Conservation (phyloP, 1,140 invertebrate species). For the Pogonus chalceus region DNA sequence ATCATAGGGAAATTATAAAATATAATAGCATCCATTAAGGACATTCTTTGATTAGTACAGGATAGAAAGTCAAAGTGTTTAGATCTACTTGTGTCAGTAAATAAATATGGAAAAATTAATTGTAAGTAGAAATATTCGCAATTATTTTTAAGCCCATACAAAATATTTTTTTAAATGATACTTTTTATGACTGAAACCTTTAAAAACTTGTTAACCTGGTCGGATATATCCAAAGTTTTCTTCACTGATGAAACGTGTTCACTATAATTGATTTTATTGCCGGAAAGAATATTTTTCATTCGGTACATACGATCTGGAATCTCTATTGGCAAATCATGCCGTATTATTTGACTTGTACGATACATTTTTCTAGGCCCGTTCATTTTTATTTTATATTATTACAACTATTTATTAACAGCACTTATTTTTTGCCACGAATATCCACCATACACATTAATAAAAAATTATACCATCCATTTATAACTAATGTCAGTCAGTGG, state of each 20-base stretch:
- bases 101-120: neutral
- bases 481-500: too few species aligned
- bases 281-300: constrained; percentile 47
- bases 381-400: constrained; percentile 24
- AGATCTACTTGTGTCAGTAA: too few species aligned
- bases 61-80: constrained; percentile 7
- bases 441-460: too few species aligned
- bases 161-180: neutral
- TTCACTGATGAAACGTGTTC: constrained; percentile 33
- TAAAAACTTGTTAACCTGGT: constrained; percentile 60
- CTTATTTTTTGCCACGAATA: too few species aligned
- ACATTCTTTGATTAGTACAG: constrained; percentile 4
- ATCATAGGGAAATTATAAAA: constrained; percentile 1
- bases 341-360: constrained; percentile 41
- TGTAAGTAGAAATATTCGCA: neutral
- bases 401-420: constrained; percentile 8
- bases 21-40: constrained; percentile 11
- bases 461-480: too few species aligned
- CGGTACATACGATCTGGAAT: constrained; percentile 50
- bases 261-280: constrained; percentile 28
- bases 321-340: constrained; percentile 35
- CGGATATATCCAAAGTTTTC: constrained; percentile 45
- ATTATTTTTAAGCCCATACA: neutral
- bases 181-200: constrained; percentile 41
- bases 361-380: constrained; percentile 42